These are phyloP conservation scores for Sebastes reedi DNA, from an alignment of 2,797 vertebrate species.

Conservation along the genomic window DNA sequence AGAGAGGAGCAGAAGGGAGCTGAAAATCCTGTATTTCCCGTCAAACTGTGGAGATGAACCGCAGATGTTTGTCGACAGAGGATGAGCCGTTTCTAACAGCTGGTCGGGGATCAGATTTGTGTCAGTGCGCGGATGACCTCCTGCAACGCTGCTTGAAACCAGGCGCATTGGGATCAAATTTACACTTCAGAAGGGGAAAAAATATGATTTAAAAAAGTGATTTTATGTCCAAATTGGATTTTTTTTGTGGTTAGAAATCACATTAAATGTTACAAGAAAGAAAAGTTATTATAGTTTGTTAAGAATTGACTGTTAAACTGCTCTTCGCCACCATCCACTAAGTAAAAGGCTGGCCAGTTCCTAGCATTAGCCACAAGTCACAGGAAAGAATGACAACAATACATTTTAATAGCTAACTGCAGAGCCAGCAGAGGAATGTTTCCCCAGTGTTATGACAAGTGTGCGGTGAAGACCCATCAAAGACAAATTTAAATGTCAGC, in stretches of 20 bases:
- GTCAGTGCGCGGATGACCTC: conserved; percentile 80
- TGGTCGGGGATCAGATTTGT: conserved; percentile 82
- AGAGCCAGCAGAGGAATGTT: conserved; percentile 14
- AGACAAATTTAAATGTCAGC: conserved; percentile 29
- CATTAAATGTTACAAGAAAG: background rate
- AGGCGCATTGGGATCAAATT: conserved; percentile 1
- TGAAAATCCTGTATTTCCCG: conserved; percentile 89
- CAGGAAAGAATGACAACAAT: conserved; percentile 39
- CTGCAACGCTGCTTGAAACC: conserved; percentile 51
- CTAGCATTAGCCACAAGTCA: conserved; percentile 12
- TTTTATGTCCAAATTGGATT: background rate
- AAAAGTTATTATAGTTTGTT: conserved; percentile 2
- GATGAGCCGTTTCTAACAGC: conserved; percentile 83
- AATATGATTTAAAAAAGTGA: background rate
- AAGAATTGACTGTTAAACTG: background rate
- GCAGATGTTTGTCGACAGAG: conserved; percentile 90
- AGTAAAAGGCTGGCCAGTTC: background rate
- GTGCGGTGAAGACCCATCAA: conserved; percentile 23
- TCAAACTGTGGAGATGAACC: conserved; percentile 88
- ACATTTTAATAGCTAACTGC: background rate
- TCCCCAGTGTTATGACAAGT: conserved; percentile 33
- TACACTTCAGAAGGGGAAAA: background rate
- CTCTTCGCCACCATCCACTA: background rate
- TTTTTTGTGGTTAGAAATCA: background rate
- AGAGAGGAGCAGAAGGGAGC: conserved; percentile 72